A percentile compares a stretch with the other conserved stretches of the same genome.
Evolutionary conservation across 2,797 vertebrate species (phyloP).

Genomic region (Petrocephalus sullivani): DNA sequence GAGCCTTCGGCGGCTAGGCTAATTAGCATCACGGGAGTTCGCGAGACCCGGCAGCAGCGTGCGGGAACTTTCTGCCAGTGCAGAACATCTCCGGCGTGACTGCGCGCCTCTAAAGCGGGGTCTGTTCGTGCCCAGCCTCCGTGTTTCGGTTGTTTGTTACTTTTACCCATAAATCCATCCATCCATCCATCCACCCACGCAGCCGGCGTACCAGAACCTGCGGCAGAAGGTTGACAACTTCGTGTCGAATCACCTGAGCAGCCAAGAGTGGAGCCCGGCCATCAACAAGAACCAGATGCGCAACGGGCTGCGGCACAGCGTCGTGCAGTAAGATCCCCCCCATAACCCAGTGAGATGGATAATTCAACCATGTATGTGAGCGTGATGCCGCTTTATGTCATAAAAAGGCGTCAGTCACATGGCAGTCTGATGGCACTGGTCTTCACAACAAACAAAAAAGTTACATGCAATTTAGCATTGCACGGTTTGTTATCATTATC

Average conservation of each 20-base stretch:
- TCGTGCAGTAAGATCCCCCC: conserved; percentile 73
- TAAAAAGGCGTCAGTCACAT: not conserved
- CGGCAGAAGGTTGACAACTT: conserved; percentile 97
- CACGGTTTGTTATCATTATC: not conserved
- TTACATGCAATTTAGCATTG: not conserved
- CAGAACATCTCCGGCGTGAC: not conserved
- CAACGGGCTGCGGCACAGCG: conserved; percentile 86
- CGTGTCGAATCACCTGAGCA: conserved; percentile 85
- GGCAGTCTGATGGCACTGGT: not conserved
- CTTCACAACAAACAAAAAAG: not conserved
- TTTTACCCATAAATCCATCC: not conserved
- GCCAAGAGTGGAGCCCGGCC: conserved; percentile 92
- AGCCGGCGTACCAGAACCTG: conserved; percentile 97
- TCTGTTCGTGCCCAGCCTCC: not conserved
- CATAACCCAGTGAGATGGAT: not conserved
- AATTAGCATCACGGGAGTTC: not conserved
- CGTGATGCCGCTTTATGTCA: not conserved
- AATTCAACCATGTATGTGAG: not conserved
- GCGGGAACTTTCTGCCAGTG: not conserved
- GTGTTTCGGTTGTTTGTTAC: not conserved
- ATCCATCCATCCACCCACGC: not conserved
- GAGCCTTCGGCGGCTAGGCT: not conserved
- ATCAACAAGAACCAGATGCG: conserved; percentile 98
- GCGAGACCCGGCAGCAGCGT: not conserved
- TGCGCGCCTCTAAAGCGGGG: not conserved